Evolutionary conservation across 2,113 vertebrate species (phyloP), one percentile per base, ranked within the genome.

Genomic region (Triplophysa tibetana): DNA sequence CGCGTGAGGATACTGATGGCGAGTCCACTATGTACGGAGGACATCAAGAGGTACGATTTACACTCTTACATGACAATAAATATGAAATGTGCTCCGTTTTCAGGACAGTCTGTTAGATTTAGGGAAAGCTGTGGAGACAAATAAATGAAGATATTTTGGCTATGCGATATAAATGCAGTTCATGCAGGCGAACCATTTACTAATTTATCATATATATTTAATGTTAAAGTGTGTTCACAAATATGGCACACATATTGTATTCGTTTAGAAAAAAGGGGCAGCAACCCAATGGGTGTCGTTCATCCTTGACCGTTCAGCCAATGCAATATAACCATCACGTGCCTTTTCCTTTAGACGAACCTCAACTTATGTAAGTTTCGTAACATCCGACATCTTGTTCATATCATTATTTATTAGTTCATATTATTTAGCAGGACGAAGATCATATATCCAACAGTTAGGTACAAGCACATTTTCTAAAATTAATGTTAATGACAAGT

Each of bases 11-110:
- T 65, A 63, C 26, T 58, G 24, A 79, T 64, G 72, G 56, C 29
- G 56, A 70, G 63, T n/a, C 16, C 48, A 21, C 73, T 58, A 60
- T 66, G 41, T 24, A 11, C 33, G 10, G 58, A 63, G 24, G 70
- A 29, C 24, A 58, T 70, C 52, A 0, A 65, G 61, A 84, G 79
- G 79, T 84, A 80, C 52, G 66, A 5, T 63, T 21, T 62, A 54
- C 23, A n/a, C 54, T 58, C 54, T 58, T 21, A 58, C 54, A 58
- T 19, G 21, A 58, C 54, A 21, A 58, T 9, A 10, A 21, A 21
- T 58, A 58, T 58, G 6, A 64, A n/a, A n/a, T 29, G 3, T 21
- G 13, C 62, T 58, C 64, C 54, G 24, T 38, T 65, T 76, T 17
- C 7, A 74, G 33, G 23, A 63, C 61, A 26, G 11, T 45, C 8